These are phyloP conservation scores for Cephonodes hylas DNA, from an alignment of 2,888 invertebrate species.

Conservation along the genomic window DNA sequence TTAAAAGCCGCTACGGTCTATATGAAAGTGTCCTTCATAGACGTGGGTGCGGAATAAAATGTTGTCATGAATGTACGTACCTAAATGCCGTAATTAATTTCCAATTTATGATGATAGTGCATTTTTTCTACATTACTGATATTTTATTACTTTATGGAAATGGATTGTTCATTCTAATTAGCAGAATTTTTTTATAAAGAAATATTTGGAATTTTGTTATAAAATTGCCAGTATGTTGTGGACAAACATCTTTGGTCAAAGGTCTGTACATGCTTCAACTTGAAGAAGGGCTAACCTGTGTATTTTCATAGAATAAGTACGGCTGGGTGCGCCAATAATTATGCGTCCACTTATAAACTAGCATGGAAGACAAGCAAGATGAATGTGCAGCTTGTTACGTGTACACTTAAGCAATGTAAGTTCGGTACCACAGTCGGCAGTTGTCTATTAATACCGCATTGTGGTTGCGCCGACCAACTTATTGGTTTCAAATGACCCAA, in stretches of 20 bases:
- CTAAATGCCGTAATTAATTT: neutral
- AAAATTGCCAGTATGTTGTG: neutral
- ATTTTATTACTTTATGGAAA: too few species aligned
- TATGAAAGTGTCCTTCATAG: constrained; percentile 16
- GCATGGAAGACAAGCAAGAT: constrained; percentile 19
- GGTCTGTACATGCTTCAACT: neutral
- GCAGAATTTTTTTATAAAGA: neutral
- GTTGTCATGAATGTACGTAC: neutral
- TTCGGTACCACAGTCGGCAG: constrained; percentile 28
- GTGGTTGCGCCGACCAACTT: constrained; percentile 65
- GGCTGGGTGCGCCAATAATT: neutral
- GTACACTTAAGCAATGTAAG: constrained; percentile 1
- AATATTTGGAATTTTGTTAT: too few species aligned
- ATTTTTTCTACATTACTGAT: neutral
- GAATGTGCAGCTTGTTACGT: constrained; percentile 30
- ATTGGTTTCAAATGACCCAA: constrained; percentile 71
- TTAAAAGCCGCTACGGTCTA: neutral
- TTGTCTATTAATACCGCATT: constrained; percentile 59
- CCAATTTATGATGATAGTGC: constrained; percentile 2
- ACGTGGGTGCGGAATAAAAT: constrained; percentile 8
- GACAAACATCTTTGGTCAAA: too few species aligned
- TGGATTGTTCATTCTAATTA: too few species aligned
- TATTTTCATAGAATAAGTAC: neutral
- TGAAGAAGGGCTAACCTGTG: neutral
- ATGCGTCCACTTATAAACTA: neutral